A percentile compares a stretch with the other conserved stretches of the same genome.
phyloP scores from a whole-genome alignment of 2,888 invertebrate species.

The Argyresthia albistria region DNA sequence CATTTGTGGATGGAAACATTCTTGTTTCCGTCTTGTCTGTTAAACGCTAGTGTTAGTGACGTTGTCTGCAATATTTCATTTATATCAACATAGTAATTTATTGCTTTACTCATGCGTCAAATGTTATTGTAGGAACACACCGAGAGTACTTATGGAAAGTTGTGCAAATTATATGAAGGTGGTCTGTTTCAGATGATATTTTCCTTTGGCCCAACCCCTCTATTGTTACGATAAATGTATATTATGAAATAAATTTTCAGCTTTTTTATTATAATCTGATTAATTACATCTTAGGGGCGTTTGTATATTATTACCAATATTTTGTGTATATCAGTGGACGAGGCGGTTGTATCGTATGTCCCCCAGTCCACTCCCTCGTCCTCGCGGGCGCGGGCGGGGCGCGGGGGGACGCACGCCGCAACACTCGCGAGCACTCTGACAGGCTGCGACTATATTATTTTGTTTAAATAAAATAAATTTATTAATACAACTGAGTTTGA shows the following conservation, averaged over 20 bases:
- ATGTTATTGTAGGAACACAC: slow-evolving; percentile 30
- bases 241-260: slow-evolving; percentile 61
- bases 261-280: slow-evolving; percentile 57
- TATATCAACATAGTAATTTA: slow-evolving; percentile 38
- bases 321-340: slow-evolving; percentile 54
- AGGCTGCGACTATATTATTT: slow-evolving; percentile 58
- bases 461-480: slow-evolving; percentile 63
- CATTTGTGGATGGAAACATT: slow-evolving; percentile 21
- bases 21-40: slow-evolving; percentile 28
- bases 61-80: slow-evolving; percentile 39
- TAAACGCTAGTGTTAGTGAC: slow-evolving; percentile 28
- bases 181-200: slow-evolving; percentile 19
- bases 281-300: slow-evolving; percentile 33
- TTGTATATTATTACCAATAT: slow-evolving; percentile 48
- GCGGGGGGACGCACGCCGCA: slow-evolving; percentile 22
- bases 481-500: slow-evolving; percentile 23
- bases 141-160: slow-evolving; percentile 51
- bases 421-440: slow-evolving; percentile 30
- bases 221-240: slow-evolving; percentile 49
- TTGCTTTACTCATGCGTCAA: slow-evolving; percentile 23
- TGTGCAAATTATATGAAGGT: slow-evolving; percentile 30
- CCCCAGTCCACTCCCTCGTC: slow-evolving; percentile 11
- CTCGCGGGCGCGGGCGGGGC: slow-evolving; percentile 8
- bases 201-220: slow-evolving; percentile 23
- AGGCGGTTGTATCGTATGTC: slow-evolving; percentile 35